Evolutionary conservation across 1,140 invertebrate species (phyloP).

Genomic region (Onthophagus taurus): DNA sequence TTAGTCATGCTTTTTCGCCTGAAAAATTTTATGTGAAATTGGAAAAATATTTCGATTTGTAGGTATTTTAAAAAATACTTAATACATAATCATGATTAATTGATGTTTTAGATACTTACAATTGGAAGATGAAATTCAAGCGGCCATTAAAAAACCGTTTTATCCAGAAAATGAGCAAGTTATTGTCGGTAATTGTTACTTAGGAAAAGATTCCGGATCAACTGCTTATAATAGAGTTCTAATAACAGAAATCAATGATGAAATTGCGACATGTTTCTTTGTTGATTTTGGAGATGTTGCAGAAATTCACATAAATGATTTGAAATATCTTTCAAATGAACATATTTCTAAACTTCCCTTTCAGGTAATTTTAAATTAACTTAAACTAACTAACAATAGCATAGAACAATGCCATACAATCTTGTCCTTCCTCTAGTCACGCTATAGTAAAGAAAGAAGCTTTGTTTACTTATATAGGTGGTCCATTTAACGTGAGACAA

Average conservation of each 20-base stretch:
- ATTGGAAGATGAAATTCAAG: conserved; percentile 24
- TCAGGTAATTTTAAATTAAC: too few relatives aligned
- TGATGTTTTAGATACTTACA: conserved; percentile 20
- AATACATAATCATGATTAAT: background rate
- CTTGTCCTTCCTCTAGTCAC: too few relatives aligned
- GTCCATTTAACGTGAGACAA: too few relatives aligned
- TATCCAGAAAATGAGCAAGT: conserved; percentile 3
- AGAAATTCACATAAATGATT: background rate
- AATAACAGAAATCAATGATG: conserved; percentile 1
- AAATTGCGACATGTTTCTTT: conserved; percentile 9
- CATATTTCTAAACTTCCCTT: conserved; percentile 10
- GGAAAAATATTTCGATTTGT: conserved; percentile 24
- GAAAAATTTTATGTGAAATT: conserved; percentile 26
- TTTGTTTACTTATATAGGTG: too few relatives aligned
- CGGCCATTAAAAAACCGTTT: conserved; percentile 2
- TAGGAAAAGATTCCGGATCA: conserved; percentile 10
- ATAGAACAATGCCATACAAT: too few relatives aligned
- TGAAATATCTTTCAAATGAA: conserved; percentile 9
- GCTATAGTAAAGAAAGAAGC: too few relatives aligned
- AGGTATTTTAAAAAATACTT: conserved; percentile 15
- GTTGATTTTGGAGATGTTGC: conserved; percentile 13
- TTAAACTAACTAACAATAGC: too few relatives aligned
- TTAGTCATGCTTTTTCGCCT: conserved; percentile 20
- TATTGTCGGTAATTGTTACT: conserved; percentile 11
- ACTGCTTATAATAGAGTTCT: conserved; percentile 6